Conservation (phyloP, 2,888 invertebrate genomes). For the Alloplasta piceator region DNA sequence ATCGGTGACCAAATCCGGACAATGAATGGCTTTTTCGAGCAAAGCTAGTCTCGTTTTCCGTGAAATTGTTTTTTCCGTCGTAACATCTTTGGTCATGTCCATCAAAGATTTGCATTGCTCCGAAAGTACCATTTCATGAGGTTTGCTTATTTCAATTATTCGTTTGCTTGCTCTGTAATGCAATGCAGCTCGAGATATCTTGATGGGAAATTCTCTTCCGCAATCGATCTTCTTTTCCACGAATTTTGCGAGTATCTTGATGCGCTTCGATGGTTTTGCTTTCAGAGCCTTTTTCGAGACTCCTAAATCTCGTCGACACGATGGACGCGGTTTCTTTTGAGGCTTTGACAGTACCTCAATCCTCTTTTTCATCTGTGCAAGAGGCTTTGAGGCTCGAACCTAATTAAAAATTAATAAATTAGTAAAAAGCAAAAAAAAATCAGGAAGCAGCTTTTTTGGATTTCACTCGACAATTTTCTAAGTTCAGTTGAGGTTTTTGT, state of each 20-base stretch:
- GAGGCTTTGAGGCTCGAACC: constrained; percentile 70
- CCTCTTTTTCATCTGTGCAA: constrained; percentile 67
- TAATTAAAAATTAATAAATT: constrained; percentile 32
- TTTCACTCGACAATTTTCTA: too few relatives aligned
- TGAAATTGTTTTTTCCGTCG: constrained; percentile 28
- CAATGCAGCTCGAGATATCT: constrained; percentile 68
- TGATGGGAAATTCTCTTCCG: constrained; percentile 67
- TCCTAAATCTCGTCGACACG: constrained; percentile 49
- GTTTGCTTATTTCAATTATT: constrained; percentile 70
- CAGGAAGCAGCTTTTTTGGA: too few relatives aligned
- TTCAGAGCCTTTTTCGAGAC: constrained; percentile 66
- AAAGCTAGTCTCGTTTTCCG: constrained; percentile 24
- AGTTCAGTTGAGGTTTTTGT: too few relatives aligned
- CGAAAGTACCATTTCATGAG: constrained; percentile 43
- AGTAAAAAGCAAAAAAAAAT: too few relatives aligned
- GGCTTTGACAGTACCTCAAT: constrained; percentile 66
- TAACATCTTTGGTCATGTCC: constrained; percentile 10
- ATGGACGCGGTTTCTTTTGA: constrained; percentile 9
- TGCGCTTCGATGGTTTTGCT: constrained; percentile 63
- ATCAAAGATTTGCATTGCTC: constrained; percentile 62
- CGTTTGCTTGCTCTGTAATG: constrained; percentile 67
- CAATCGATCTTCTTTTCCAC: constrained; percentile 45
- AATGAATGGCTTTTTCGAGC: constrained; percentile 62
- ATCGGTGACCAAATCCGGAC: constrained; percentile 67
- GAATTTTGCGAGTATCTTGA: constrained; percentile 64